Evolutionary conservation across 2,797 vertebrate species (phyloP).

Genomic region (Melanotaenia boesemani): DNA sequence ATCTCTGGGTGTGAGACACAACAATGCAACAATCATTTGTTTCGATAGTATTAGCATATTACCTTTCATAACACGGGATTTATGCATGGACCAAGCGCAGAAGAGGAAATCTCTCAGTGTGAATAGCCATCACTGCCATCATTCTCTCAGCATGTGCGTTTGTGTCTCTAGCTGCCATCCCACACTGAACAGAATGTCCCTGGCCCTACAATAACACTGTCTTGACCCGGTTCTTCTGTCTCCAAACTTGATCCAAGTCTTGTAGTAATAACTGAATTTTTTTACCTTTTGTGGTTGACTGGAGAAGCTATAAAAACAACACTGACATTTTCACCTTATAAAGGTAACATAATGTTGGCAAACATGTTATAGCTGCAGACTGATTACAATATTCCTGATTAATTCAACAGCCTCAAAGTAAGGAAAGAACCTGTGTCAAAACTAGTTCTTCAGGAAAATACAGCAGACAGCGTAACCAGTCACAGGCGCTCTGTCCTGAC

Average conservation of each 20-base stretch:
- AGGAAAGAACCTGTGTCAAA: background rate
- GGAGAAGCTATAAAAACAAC: background rate
- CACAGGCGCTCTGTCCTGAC: constrained; percentile 4
- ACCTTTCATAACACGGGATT: constrained; percentile 26
- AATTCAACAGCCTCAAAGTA: background rate
- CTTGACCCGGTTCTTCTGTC: constrained; percentile 19
- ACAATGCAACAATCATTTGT: constrained; percentile 29
- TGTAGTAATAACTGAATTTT: background rate
- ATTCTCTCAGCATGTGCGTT: constrained; percentile 37
- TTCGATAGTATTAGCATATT: constrained; percentile 50
- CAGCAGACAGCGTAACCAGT: background rate
- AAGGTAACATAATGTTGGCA: background rate
- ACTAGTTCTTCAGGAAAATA: background rate
- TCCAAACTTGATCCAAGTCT: background rate
- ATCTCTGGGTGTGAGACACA: constrained; percentile 17
- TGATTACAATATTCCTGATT: background rate
- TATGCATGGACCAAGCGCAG: constrained; percentile 27
- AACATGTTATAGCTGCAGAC: background rate
- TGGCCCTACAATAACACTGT: constrained; percentile 22
- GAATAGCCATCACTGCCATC: constrained; percentile 37
- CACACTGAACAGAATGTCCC: constrained; percentile 34
- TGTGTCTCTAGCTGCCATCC: constrained; percentile 36
- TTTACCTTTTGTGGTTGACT: background rate
- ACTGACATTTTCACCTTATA: background rate
- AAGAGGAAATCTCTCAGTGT: constrained; percentile 17